Evolutionary conservation across 2,888 invertebrate species (phyloP).

Genomic region (Idaea biselata): DNA sequence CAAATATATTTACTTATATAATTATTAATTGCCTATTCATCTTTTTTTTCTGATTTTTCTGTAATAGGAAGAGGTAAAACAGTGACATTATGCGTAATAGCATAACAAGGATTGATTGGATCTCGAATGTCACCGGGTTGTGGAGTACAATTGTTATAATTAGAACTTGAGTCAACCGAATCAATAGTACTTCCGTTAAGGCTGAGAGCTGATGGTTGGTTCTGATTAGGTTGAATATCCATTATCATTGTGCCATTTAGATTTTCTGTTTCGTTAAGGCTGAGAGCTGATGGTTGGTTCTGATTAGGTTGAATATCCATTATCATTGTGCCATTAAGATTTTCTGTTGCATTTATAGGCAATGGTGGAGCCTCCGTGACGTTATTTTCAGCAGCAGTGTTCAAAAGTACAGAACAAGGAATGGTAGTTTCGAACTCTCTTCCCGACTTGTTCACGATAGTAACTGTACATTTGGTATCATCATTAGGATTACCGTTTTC

Average conservation of each 20-base stretch:
- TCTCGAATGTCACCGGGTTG: slow-evolving; percentile 56
- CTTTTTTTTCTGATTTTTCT: slow-evolving; percentile 21
- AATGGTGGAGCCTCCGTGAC: slow-evolving; percentile 63
- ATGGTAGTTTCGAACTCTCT: slow-evolving; percentile 73
- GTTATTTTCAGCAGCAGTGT: slow-evolving; percentile 71
- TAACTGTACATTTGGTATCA: slow-evolving; percentile 70
- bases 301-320: slow-evolving; percentile 25
- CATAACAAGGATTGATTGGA: slow-evolving; percentile 69
- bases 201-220: slow-evolving; percentile 45
- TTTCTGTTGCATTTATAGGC: slow-evolving; percentile 32
- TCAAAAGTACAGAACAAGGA: slow-evolving; percentile 70
- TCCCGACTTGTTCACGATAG: slow-evolving; percentile 63
- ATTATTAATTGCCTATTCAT: not conserved
- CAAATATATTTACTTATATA: no score
- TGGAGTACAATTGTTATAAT: slow-evolving; percentile 46
- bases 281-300: slow-evolving; percentile 46
- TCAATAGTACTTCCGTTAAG: slow-evolving; percentile 37
- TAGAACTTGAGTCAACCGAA: slow-evolving; percentile 21
- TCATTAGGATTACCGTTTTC: slow-evolving; percentile 46
- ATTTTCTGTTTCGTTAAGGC: slow-evolving; percentile 35
- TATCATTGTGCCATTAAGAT: slow-evolving; percentile 30
- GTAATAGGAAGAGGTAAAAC: slow-evolving; percentile 57
- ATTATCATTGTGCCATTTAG: slow-evolving; percentile 30
- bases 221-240: slow-evolving; percentile 27
- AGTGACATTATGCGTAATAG: slow-evolving; percentile 61